Base-by-base conservation (phyloP, 1,140 invertebrate genomes). In the Parasteatoda tepidariorum region DNA sequence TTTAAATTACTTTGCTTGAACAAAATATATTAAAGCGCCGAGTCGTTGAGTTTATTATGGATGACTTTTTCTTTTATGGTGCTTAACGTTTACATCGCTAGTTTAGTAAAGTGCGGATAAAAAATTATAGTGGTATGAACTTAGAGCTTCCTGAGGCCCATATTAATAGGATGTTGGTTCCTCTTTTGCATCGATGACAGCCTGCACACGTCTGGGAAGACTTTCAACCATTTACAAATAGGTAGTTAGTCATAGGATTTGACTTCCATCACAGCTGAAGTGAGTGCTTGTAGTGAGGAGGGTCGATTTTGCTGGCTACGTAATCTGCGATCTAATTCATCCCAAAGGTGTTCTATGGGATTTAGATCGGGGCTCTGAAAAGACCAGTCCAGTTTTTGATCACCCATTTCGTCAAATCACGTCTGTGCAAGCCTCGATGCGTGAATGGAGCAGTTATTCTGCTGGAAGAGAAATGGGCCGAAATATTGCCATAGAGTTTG, bases 191-290 rank as follows among this genome's bases (percentile, higher is more conserved):
- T 64, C 31, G 3, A 66, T 66, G n/a, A 48, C 74, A 41, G 34
- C 24, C 74, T 78, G 74, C 38, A 78, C 74, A 78, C 61, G 30
- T 78, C 61, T 78, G 74, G 22, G 74, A 66, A 48, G 74, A 78
- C 61, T n/a, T n/a, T n/a, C n/a, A n/a, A n/a, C n/a, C n/a, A n/a
- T 64, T 66, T 64, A 57, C 34, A 66, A 2, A 34, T 78, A 48
- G 74, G 28, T 78, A 64, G 22, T 28, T 26, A 28, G 74, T 26
- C 24, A 18, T 33, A 48, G 61, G 24, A 78, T 30, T 75, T 78
- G 74, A 22, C 74, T 66, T 55, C 48, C 68, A 55, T 55, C 33
- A 68, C 33, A 38, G 31, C 26, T 66, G 62, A 30, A 66, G 28
- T 66, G 28, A 66, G 62, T 66, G 18, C 57, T 18, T 57, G n/a